phyloP scores from a whole-genome alignment of 2,888 invertebrate genomes.

The Lampropteryx suffumata region DNA sequence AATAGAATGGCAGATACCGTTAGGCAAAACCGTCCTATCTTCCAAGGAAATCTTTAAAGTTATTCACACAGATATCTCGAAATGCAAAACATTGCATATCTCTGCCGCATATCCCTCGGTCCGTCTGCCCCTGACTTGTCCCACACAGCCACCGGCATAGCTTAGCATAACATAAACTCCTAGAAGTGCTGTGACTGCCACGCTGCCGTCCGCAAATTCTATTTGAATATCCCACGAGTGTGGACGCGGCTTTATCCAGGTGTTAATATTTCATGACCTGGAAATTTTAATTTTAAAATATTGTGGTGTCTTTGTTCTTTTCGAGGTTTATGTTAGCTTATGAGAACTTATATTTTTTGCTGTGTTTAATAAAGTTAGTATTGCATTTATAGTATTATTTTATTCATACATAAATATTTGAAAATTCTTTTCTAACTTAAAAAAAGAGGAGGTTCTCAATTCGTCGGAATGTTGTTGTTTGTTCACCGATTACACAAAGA shows the following conservation, averaged over 20 bases:
- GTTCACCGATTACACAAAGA: too few relatives aligned
- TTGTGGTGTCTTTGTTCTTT: conserved; percentile 27
- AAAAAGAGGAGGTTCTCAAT: too few relatives aligned
- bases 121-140: conserved; percentile 28
- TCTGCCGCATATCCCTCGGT: conserved; percentile 19
- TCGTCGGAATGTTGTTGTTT: too few relatives aligned
- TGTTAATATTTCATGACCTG: conserved; percentile 74
- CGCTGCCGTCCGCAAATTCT: conserved; percentile 52
- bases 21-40: too few relatives aligned
- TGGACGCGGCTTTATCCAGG: conserved; percentile 50
- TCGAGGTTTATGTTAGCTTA: conserved; percentile 9
- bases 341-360: not conserved
- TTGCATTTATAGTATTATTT: too few relatives aligned
- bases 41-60: not conserved
- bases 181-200: conserved; percentile 46
- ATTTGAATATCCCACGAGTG: conserved; percentile 61
- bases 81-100: conserved; percentile 17
- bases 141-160: conserved; percentile 43
- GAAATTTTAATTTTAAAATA: conserved; percentile 65
- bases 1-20: too few relatives aligned
- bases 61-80: not conserved
- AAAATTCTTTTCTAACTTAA: too few relatives aligned
- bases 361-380: too few relatives aligned
- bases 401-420: too few relatives aligned
- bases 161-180: conserved; percentile 61